Base-by-base conservation (phyloP, 64 coral and sea anemone genomes). In the Pocillopora verrucosa region DNA sequence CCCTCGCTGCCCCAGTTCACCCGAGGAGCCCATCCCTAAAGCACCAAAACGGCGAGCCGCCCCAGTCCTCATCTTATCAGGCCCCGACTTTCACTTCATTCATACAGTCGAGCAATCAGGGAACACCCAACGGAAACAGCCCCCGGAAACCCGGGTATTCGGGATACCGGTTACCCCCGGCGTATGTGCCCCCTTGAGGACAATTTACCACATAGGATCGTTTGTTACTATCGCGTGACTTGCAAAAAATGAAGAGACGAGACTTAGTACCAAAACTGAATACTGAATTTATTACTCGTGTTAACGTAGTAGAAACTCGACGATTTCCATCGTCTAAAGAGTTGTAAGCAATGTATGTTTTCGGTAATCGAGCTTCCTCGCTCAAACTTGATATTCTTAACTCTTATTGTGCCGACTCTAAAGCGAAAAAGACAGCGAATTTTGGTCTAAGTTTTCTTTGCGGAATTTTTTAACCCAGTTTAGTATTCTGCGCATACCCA, bases 151-250 rank as follows among this genome's bases (percentile, higher is more conserved):
- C 64, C 20, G 75, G 88, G 1, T 96, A 96, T 67, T 96, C 95
- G 13, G 95, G 95, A 30, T 96, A 96, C 63, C 88, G 95, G 76
- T 88, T 96, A 22, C 95, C 95, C 19, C 95, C 95, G 25, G 95
- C 95, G 13, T 96, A 96, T 63, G 95, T 96, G 2, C 95, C 95
- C 9, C 95, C 95, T 41, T 96, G 25, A 92, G 82, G 10, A 72
- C 17, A 57, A 11, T 2, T 36, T 19, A n/a, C 41, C 41, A 67
- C 1, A 72, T 72, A 35, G 5, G 24, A 62, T 7, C 41, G 41
- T 7, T 7, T 4, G 41, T 51, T 51, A 51, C 41, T 51, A 51
- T 51, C 41, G 7, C 7, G 7, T 51, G 3, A 51, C 41, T 7
- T 51, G 41, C 3, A 51, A 51, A 51, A 51, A 51, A 51, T 51